Conservation (phyloP, 2,113 vertebrate genomes). For the Pica pica region DNA sequence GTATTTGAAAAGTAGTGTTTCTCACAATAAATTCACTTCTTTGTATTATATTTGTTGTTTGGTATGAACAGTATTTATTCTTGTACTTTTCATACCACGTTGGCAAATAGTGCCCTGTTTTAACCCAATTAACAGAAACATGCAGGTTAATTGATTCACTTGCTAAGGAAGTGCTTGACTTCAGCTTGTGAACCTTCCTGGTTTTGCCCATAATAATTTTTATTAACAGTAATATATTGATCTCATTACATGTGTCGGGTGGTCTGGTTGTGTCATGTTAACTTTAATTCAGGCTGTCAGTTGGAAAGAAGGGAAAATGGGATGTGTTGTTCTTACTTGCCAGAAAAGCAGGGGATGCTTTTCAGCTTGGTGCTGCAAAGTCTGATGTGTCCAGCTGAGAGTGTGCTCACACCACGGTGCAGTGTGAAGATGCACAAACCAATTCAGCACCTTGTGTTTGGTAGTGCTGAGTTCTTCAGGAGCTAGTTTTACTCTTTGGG, state of each 20-base stretch:
- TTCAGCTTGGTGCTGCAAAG: background rate
- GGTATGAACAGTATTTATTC: background rate
- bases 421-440: background rate
- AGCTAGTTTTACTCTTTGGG: background rate
- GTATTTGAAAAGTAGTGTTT: background rate
- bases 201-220: background rate
- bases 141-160: background rate
- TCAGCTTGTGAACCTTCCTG: background rate
- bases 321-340: background rate
- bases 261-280: background rate
- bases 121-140: background rate
- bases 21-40: background rate
- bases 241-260: background rate
- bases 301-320: background rate
- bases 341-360: background rate
- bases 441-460: background rate
- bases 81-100: background rate
- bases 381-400: background rate
- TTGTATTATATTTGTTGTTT: background rate
- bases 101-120: background rate
- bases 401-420: background rate
- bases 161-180: background rate
- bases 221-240: background rate
- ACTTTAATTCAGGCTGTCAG: background rate
- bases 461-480: background rate